Evolutionary conservation across 1,140 invertebrate species (phyloP), one percentile per base, ranked within the genome.

Genomic region (Wiebesia pumilae): DNA sequence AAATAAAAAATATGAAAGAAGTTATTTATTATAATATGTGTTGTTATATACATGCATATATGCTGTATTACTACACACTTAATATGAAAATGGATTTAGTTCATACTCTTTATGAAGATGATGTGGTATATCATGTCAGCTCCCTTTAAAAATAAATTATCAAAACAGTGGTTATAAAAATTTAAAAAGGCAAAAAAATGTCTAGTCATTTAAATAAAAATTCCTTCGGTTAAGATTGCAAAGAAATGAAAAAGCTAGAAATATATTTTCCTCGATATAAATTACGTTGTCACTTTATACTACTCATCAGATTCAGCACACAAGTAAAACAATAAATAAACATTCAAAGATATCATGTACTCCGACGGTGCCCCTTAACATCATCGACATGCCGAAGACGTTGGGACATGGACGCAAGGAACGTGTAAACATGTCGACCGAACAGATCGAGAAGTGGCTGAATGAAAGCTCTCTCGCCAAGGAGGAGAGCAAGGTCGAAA

Each of bases 381-480:
- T 93, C 30, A 89, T 92, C n/a, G 91, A 92, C 27, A 93, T 93
- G 83, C 89, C 91, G 38, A 65, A 90, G 3, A 89, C 91, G 14
- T 83, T 91, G 10, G 85, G 88, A 16, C 86, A 89, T 51, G 89
- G 89, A 0, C 94, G 95, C 79, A 96, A 96, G 90, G 95, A 95
- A 27, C 95, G 96, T 89, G 95, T 96, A 0, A 96, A 96, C 86
- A 96, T 96, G 95, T 96, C 96, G 0, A 95, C 95, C 24, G 96
- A 97, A 89, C 95, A 96, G 89, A 96, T 96, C 78, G 95, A 96
- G 84, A 96, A 96, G 89, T 96, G 96, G 96, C 89, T 96, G 1
- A 95, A 95, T 82, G 96, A 96, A 85, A 95, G 95, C 88, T 95
- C 94, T 0, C 90, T 94, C 14, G 95, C 94, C 75, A 94, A 95